Percentiles rank a stretch among this genome's conserved stretches.
phyloP scores from a whole-genome alignment of 2,113 vertebrate genomes.

The Speoplatyrhinus poulsoni region DNA sequence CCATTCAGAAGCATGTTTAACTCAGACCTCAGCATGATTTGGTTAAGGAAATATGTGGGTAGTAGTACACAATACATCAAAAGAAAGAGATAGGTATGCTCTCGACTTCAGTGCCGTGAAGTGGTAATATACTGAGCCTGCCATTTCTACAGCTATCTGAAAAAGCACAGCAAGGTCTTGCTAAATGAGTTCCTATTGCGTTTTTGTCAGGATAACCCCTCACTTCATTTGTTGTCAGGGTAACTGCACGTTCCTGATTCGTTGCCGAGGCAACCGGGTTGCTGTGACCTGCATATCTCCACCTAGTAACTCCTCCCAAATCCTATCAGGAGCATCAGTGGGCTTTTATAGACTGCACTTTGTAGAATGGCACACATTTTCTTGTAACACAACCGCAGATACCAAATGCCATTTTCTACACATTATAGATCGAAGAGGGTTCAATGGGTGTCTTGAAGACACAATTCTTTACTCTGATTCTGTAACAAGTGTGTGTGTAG shows the following conservation, averaged over 20 bases:
- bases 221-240: constrained; percentile 72
- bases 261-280: constrained; percentile 72
- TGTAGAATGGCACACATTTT: constrained; percentile 46
- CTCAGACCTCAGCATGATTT: neutral
- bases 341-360: constrained; percentile 55
- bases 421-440: neutral
- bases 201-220: constrained; percentile 75
- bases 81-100: constrained; percentile 28
- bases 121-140: constrained; percentile 39
- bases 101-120: constrained; percentile 33
- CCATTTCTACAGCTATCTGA: constrained; percentile 62
- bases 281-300: constrained; percentile 65
- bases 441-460: neutral
- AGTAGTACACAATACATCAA: neutral
- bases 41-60: constrained; percentile 6
- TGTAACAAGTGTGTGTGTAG: constrained; percentile 60
- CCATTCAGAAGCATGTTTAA: neutral
- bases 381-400: constrained; percentile 43
- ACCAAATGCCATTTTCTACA: neutral
- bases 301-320: constrained; percentile 73
- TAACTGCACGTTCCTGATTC: constrained; percentile 61
- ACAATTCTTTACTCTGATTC: constrained; percentile 53
- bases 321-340: constrained; percentile 62
- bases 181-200: constrained; percentile 67
- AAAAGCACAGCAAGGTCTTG: constrained; percentile 64